Conservation (phyloP, 64 coral and sea anemone genomes). For the Acropora yongei region DNA sequence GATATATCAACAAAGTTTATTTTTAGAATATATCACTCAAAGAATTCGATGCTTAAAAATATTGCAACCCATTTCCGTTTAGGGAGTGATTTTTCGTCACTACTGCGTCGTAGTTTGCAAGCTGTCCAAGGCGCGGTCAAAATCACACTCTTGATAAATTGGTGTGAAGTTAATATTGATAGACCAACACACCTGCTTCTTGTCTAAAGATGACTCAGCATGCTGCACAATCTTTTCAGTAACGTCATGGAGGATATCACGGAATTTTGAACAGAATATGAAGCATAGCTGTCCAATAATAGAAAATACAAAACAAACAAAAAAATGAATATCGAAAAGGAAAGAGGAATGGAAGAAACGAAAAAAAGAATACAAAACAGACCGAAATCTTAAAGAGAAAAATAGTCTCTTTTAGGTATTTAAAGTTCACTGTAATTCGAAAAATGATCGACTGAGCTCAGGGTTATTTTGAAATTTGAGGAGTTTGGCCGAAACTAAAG, state of each 20-base stretch:
- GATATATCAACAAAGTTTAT: not conserved
- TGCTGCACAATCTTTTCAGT: not conserved
- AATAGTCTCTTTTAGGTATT: too few species aligned
- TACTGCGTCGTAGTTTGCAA: constrained; percentile 1
- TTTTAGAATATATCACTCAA: not conserved
- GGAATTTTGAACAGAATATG: too few species aligned
- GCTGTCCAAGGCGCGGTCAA: not conserved
- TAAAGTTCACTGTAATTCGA: too few species aligned
- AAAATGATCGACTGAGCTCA: not conserved
- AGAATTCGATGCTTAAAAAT: not conserved
- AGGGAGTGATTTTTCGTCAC: constrained; percentile 23
- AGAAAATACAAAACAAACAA: too few species aligned
- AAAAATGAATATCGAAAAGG: too few species aligned
- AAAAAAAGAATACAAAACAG: too few species aligned
- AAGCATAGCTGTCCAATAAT: too few species aligned
- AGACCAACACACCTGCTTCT: not conserved
- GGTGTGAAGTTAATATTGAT: not conserved
- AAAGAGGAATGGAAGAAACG: too few species aligned
- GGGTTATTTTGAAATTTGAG: not conserved
- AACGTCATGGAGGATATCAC: not conserved
- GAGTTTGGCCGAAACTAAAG: too few species aligned
- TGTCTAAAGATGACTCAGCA: not conserved
- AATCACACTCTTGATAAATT: not conserved
- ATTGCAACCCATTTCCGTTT: constrained; percentile 12
- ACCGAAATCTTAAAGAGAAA: too few species aligned